Conservation (phyloP, 2,888 invertebrate genomes). For the Polyommatus iphigenia region DNA sequence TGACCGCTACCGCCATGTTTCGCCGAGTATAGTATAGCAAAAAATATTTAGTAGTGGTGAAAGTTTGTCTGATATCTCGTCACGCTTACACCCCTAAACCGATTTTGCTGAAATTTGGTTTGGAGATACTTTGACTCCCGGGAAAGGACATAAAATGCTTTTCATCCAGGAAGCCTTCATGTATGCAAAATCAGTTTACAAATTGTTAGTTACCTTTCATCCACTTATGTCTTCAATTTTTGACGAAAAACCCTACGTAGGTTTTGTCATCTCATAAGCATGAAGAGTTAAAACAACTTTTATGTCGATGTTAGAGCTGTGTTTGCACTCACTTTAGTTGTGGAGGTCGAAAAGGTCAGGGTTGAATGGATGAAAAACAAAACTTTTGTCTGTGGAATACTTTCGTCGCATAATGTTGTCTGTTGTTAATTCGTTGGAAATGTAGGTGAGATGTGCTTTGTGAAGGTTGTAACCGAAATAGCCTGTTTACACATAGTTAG, state of each 20-base stretch:
- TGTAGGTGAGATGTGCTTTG: constrained; percentile 12
- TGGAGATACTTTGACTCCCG: too few species aligned
- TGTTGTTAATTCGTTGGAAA: constrained; percentile 12
- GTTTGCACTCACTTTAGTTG: constrained; percentile 16
- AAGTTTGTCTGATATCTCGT: too few species aligned
- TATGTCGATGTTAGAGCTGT: not conserved
- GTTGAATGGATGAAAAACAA: not conserved
- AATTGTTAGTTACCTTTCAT: too few species aligned
- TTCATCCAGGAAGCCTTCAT: too few species aligned
- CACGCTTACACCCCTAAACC: too few species aligned
- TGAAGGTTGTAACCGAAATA: not conserved
- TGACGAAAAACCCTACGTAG: not conserved
- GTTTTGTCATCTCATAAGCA: not conserved
- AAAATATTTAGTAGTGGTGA: too few species aligned
- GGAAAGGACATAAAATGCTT: too few species aligned
- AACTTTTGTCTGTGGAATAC: constrained; percentile 13
- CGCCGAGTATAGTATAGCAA: too few species aligned
- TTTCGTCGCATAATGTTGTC: constrained; percentile 12
- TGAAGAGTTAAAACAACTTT: not conserved
- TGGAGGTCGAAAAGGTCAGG: constrained; percentile 10
- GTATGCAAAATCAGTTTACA: too few species aligned
- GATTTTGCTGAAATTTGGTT: too few species aligned
- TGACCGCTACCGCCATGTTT: too few species aligned
- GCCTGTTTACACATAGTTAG: not conserved
- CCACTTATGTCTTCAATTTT: not conserved